A percentile compares a stretch with the other conserved stretches of the same genome.
Evolutionary conservation across 2,113 vertebrate genomes (phyloP).

Genomic region (Noctilio leporinus): DNA sequence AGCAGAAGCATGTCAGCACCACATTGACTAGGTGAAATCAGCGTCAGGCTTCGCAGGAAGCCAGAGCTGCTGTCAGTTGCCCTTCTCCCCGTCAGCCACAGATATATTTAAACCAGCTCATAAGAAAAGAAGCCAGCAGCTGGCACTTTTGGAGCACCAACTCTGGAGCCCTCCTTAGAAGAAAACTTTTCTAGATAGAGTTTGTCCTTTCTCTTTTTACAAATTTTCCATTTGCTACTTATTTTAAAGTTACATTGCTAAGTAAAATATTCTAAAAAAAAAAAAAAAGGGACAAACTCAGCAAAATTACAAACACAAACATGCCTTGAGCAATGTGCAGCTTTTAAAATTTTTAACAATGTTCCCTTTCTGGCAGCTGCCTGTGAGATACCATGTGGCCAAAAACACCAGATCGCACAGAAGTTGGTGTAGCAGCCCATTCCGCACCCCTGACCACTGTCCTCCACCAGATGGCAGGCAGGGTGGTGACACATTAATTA

Average conservation of each 20-base stretch:
- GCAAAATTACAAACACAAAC: slow-evolving; percentile 56
- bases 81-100: slow-evolving; percentile 62
- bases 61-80: slow-evolving; percentile 64
- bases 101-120: slow-evolving; percentile 77
- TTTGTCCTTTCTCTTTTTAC: not conserved
- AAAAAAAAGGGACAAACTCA: slow-evolving; percentile 34
- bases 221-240: slow-evolving; percentile 53
- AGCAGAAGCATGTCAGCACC: slow-evolving; percentile 60
- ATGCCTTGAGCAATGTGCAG: slow-evolving; percentile 45
- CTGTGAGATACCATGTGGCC: slow-evolving; percentile 5
- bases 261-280: slow-evolving; percentile 60
- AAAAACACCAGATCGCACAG: not conserved
- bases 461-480: not conserved
- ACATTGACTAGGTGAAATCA: slow-evolving; percentile 69
- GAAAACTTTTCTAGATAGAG: slow-evolving; percentile 58
- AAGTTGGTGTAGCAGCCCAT: not conserved
- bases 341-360: not conserved
- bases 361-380: slow-evolving; percentile 22
- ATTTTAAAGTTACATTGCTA: slow-evolving; percentile 67
- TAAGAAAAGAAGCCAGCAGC: slow-evolving; percentile 73
- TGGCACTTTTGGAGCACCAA: slow-evolving; percentile 68
- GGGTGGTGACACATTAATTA: not conserved
- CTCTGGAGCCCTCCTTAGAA: slow-evolving; percentile 54
- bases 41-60: slow-evolving; percentile 56
- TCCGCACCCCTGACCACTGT: not conserved